Conservation (phyloP, 2,113 vertebrate species). For the Ailurus styani region DNA sequence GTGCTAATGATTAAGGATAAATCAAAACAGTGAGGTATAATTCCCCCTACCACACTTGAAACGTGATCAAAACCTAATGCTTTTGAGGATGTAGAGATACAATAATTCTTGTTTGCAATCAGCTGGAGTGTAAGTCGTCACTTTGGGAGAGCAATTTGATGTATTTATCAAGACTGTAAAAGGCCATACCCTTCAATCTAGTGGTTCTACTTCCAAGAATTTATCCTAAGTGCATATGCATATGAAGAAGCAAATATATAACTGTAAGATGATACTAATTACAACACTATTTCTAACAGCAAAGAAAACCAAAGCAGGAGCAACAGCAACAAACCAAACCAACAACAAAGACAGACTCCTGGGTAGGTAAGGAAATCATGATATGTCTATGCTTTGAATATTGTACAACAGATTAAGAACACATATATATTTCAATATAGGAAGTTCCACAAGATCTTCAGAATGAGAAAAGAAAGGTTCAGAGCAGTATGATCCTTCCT, state of each 20-base stretch:
- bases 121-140: neutral
- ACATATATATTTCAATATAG: neutral
- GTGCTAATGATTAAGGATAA: neutral
- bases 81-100: neutral
- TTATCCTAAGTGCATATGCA: neutral
- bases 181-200: neutral
- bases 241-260: neutral
- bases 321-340: neutral
- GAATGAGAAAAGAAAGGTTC: neutral
- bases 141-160: slow-evolving; percentile 21
- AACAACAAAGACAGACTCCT: neutral
- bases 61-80: neutral
- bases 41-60: neutral
- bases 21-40: neutral
- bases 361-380: neutral
- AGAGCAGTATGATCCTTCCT: neutral
- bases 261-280: neutral
- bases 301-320: neutral
- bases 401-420: neutral
- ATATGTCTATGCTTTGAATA: neutral
- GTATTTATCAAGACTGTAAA: slow-evolving; percentile 25
- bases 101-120: neutral
- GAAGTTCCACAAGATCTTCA: neutral
- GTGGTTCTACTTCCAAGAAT: neutral
- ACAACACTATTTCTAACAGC: neutral